Evolutionary conservation across 2,797 vertebrate genomes (phyloP).

Genomic region (Sebastes taczanowskii): DNA sequence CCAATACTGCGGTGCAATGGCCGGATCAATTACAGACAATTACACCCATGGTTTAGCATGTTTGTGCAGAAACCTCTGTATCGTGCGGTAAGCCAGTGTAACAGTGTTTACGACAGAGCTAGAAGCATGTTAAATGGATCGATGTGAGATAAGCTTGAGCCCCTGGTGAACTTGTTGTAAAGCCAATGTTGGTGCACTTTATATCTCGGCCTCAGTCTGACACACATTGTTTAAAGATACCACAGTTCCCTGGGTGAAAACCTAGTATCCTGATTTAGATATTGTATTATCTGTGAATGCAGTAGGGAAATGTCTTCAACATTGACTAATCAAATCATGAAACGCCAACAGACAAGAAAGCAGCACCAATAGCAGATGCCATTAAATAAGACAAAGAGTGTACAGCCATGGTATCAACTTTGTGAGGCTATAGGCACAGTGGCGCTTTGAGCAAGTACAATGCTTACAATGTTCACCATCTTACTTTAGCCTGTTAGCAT

Average conservation of each 20-base stretch:
- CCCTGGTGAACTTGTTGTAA: slow-evolving; percentile 23
- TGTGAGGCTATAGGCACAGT: neutral
- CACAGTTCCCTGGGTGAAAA: neutral
- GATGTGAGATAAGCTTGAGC: slow-evolving; percentile 31
- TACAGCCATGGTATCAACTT: neutral
- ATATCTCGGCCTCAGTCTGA: slow-evolving; percentile 5
- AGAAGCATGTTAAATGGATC: slow-evolving; percentile 37
- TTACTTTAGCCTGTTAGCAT: neutral
- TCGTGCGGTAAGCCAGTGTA: neutral
- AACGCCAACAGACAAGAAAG: neutral
- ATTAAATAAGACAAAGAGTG: neutral
- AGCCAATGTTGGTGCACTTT: slow-evolving; percentile 2
- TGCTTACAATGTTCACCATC: no score
- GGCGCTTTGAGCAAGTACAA: neutral
- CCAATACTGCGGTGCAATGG: neutral
- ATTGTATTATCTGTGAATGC: neutral
- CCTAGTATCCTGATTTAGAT: neutral
- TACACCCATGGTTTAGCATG: slow-evolving; percentile 40
- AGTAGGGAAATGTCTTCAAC: neutral
- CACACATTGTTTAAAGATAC: neutral
- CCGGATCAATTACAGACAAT: slow-evolving; percentile 52
- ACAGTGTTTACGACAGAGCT: slow-evolving; percentile 22
- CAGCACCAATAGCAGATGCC: neutral
- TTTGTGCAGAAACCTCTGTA: slow-evolving; percentile 3
- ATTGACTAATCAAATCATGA: neutral